A percentile compares a stretch with the other conserved stretches of the same genome.
Conservation (phyloP, 2,797 vertebrate genomes). For the Steatocranus sp. region DNA sequence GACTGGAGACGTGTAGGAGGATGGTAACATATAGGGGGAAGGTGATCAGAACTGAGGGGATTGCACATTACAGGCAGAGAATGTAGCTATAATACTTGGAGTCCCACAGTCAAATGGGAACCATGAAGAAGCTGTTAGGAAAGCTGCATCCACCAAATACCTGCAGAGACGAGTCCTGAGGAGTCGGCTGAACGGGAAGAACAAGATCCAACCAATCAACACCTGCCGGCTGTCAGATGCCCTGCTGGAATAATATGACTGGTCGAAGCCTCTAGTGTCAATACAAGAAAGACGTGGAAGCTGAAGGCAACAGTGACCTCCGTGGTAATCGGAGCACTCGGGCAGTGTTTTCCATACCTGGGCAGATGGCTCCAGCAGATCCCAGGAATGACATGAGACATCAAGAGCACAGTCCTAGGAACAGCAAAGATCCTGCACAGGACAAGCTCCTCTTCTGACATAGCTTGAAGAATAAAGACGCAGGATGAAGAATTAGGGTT, state of each 20-base stretch:
- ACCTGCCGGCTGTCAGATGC: neutral
- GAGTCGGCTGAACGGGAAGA: neutral
- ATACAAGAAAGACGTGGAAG: neutral
- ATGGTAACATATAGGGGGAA: neutral
- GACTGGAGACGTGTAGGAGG: neutral
- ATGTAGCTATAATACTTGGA: neutral
- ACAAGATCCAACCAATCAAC: neutral
- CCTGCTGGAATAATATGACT: neutral
- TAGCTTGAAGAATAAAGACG: neutral
- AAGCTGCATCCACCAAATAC: neutral
- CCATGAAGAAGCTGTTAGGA: neutral
- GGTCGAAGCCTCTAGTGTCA: neutral
- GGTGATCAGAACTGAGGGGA: neutral
- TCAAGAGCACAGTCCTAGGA: neutral
- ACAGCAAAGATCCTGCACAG: neutral
- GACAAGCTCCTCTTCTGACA: neutral
- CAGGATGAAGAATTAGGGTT: neutral
- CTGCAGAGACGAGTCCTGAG: neutral
- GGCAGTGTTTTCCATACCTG: rapidly evolving
- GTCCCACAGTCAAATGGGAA: neutral
- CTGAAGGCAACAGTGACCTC: neutral
- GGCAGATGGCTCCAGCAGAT: neutral
- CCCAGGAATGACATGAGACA: neutral
- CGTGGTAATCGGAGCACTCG: neutral
- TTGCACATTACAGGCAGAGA: neutral